phyloP scores from a whole-genome alignment of 1,140 invertebrate genomes.

The Zaprionus kolodkinae region DNA sequence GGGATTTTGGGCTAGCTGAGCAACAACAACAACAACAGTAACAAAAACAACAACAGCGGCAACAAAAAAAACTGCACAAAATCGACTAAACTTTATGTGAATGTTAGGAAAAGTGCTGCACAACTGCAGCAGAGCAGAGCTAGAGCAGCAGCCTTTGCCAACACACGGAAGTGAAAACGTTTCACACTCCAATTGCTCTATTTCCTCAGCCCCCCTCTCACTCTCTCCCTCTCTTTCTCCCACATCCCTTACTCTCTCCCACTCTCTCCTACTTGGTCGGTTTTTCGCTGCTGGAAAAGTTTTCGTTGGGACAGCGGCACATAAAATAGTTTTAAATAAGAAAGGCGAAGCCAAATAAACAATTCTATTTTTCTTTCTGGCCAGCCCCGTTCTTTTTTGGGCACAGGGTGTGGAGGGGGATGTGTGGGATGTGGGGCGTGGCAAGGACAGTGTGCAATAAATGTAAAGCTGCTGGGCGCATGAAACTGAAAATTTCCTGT shows the following conservation, averaged over 20 bases:
- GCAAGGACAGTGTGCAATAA: conserved; percentile 67
- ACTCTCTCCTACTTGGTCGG: background rate
- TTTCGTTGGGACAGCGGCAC: conserved; percentile 75
- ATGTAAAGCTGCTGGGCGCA: conserved; percentile 68
- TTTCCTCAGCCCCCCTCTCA: conserved; percentile 9
- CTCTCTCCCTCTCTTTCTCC: background rate
- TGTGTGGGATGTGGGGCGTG: too few relatives aligned
- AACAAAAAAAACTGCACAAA: conserved; percentile 46
- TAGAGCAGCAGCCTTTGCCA: conserved; percentile 30
- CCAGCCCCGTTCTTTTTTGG: conserved; percentile 4
- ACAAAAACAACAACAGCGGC: conserved; percentile 43
- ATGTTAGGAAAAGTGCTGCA: conserved; percentile 75
- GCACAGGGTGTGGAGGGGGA: background rate
- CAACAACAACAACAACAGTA: conserved; percentile 44
- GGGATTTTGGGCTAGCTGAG: conserved; percentile 70
- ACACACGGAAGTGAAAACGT: conserved; percentile 80
- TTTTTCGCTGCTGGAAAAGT: conserved; percentile 52
- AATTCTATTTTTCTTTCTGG: conserved; percentile 74
- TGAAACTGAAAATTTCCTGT: conserved; percentile 80
- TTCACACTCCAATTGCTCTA: conserved; percentile 78
- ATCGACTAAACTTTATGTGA: conserved; percentile 78
- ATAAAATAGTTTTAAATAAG: conserved; percentile 83
- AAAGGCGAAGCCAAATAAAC: conserved; percentile 81
- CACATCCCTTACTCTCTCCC: too few relatives aligned
- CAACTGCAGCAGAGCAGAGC: conserved; percentile 18